Percentiles rank a stretch among this genome's conserved stretches.
Conservation (phyloP, 2,888 invertebrate genomes). For the Lutraria lutraria region DNA sequence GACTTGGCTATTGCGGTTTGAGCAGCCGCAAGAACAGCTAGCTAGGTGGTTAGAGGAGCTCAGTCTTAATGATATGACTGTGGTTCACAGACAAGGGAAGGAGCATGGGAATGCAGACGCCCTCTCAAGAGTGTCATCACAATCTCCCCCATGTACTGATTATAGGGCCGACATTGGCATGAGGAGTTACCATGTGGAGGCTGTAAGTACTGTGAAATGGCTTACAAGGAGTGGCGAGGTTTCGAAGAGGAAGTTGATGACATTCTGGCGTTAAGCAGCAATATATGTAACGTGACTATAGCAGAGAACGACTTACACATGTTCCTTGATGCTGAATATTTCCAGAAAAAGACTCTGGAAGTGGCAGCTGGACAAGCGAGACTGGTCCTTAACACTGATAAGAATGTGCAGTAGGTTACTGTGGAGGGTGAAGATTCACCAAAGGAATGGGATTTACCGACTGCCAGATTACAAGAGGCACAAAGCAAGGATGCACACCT, state of each 20-base stretch:
- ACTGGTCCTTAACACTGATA: not conserved
- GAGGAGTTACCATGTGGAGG: conserved; percentile 43
- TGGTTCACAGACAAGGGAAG: conserved; percentile 30
- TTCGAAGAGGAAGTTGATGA: conserved; percentile 42
- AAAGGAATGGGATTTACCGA: not conserved
- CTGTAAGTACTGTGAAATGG: conserved; percentile 43
- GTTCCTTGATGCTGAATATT: not conserved
- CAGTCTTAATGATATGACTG: conserved; percentile 37
- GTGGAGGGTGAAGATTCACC: not conserved
- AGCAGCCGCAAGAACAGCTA: conserved; percentile 30
- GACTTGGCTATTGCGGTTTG: not conserved
- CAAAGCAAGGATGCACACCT: not conserved
- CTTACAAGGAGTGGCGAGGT: conserved; percentile 35
- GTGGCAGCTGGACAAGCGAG: not conserved
- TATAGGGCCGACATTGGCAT: not conserved
- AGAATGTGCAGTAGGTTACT: not conserved
- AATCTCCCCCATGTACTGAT: not conserved
- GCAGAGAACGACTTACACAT: not conserved
- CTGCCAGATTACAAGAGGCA: not conserved
- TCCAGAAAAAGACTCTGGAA: not conserved
- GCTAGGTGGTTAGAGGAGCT: conserved; percentile 45
- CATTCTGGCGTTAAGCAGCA: not conserved
- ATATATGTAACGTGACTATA: not conserved
- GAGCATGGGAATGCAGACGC: conserved; percentile 44
- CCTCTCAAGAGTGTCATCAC: conserved; percentile 12